A percentile compares a stretch with the other conserved stretches of the same genome.
phyloP scores from a whole-genome alignment of 2,888 invertebrate species.

The Andrena haemorrhoa region DNA sequence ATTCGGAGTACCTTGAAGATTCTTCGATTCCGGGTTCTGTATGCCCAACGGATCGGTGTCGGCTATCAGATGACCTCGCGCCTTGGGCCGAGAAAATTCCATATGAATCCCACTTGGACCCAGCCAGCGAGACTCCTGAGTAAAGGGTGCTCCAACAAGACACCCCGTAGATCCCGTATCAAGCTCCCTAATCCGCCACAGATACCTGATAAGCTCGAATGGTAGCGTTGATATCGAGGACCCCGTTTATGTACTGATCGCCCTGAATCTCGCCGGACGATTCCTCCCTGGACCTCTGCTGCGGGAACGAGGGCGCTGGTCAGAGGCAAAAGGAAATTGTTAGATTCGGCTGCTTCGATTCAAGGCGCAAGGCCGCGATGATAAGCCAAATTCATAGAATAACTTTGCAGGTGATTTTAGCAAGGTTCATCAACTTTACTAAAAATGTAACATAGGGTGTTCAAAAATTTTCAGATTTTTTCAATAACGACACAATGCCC shows the following conservation, averaged over 20 bases:
- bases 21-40: constrained; percentile 77
- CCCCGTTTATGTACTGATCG: constrained; percentile 49
- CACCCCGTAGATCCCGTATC: background rate
- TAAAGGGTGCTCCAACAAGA: background rate
- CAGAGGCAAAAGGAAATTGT: background rate
- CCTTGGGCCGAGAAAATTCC: constrained; percentile 84
- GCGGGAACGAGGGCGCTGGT: constrained; percentile 32
- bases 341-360: background rate
- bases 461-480: no score
- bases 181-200: background rate
- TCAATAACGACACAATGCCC: no score
- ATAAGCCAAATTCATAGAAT: no score
- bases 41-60: constrained; percentile 93
- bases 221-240: constrained; percentile 75
- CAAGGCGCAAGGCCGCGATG: no score
- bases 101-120: no score
- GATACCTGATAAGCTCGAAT: constrained; percentile 80
- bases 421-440: no score
- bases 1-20: constrained; percentile 73
- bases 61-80: constrained; percentile 93
- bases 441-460: no score
- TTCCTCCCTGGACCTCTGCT: constrained; percentile 44
- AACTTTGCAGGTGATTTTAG: no score
- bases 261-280: constrained; percentile 64
- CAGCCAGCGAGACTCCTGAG: no score